These are phyloP conservation scores for Ctenomys sociabilis DNA, from an alignment of 2,113 vertebrate species.

Conservation along the genomic window DNA sequence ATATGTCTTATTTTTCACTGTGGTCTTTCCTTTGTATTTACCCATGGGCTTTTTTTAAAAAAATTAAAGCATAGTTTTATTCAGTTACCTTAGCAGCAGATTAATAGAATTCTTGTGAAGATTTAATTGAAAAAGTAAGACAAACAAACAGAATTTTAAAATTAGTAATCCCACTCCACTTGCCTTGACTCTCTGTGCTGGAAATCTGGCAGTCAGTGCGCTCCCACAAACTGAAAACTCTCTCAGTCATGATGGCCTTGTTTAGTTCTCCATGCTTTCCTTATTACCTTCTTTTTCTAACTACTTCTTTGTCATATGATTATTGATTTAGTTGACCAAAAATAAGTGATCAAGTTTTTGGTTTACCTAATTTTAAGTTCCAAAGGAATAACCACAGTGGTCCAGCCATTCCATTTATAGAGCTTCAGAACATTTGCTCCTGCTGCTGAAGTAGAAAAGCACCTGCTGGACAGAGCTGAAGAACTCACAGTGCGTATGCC, in stretches of 20 bases:
- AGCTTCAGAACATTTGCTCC: not conserved
- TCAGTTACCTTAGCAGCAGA: not conserved
- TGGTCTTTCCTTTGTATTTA: not conserved
- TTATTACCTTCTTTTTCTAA: not conserved
- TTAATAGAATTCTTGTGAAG: not conserved
- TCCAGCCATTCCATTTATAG: not conserved
- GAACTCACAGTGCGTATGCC: not conserved
- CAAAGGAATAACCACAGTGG: not conserved
- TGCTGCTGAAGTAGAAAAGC: not conserved
- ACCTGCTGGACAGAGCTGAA: not conserved
- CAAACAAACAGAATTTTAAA: not conserved
- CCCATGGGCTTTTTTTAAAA: accelerated
- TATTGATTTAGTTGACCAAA: not conserved
- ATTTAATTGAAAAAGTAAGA: not conserved
- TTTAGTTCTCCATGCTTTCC: not conserved
- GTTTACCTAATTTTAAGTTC: not conserved
- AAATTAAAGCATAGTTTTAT: not conserved
- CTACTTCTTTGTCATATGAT: not conserved
- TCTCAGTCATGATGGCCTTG: accelerated
- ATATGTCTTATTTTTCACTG: not conserved
- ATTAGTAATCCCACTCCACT: not conserved
- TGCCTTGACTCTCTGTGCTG: not conserved
- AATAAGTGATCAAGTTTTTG: not conserved
- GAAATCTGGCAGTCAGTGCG: not conserved
- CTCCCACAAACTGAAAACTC: not conserved